Percentiles rank a stretch among this genome's conserved stretches.
Evolutionary conservation across 2,113 vertebrate genomes (phyloP).

Genomic region (Microcebus lehilahytsara): DNA sequence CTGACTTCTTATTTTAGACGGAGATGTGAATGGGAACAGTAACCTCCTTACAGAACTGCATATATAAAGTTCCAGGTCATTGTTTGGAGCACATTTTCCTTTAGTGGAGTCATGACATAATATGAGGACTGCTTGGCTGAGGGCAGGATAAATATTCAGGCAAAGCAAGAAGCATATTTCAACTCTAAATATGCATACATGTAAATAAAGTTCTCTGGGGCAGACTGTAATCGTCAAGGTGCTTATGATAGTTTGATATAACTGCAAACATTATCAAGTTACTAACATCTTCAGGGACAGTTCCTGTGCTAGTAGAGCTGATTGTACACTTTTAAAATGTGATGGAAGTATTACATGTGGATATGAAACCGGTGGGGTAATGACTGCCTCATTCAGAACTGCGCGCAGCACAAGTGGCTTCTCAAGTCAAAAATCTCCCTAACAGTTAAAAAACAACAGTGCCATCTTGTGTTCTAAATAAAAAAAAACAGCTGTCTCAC

Average conservation of each 20-base stretch:
- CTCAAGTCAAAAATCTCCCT: background rate
- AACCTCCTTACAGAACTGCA: background rate
- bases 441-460: constrained; percentile 67
- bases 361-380: background rate
- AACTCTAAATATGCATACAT: background rate
- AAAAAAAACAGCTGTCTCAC: constrained; percentile 50
- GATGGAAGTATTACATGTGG: background rate
- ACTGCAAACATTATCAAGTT: background rate
- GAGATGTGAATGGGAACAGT: accelerated
- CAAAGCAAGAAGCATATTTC: background rate
- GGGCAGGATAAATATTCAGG: background rate
- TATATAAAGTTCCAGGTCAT: background rate
- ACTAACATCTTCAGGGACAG: background rate
- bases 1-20: background rate
- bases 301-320: background rate
- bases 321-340: background rate
- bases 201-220: background rate
- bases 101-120: background rate
- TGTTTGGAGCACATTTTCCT: background rate
- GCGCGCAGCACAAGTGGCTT: background rate
- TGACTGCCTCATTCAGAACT: background rate
- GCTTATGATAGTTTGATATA: background rate
- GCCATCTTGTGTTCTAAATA: constrained; percentile 80
- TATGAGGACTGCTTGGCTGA: background rate
- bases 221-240: background rate